These are phyloP conservation scores for Pachypanchax playfairii DNA, from an alignment of 2,113 vertebrate species.

Conservation along the genomic window DNA sequence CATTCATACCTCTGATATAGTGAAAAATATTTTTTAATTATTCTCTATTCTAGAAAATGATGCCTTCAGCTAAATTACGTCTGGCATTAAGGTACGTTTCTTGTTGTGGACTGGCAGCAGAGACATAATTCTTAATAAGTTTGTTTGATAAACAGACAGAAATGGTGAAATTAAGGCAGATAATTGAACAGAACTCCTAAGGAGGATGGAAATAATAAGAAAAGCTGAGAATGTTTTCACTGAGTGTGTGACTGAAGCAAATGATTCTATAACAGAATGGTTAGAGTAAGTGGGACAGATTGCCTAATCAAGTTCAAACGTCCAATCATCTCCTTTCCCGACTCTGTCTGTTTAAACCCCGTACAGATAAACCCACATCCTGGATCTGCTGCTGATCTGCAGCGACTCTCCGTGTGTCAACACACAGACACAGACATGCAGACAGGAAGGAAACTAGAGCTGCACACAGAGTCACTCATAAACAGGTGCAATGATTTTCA, in stretches of 20 bases:
- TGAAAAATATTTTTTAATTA: not conserved
- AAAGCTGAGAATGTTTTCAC: no score
- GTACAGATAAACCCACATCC: conserved; percentile 7
- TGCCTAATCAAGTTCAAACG: conserved; percentile 44
- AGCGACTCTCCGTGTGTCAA: not conserved
- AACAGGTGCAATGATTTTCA: not conserved
- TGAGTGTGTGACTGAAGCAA: conserved; percentile 30
- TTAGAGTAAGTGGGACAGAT: conserved; percentile 42
- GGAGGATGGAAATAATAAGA: conserved; percentile 14
- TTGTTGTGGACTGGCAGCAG: not conserved
- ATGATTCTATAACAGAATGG: conserved; percentile 13
- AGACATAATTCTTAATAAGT: not conserved
- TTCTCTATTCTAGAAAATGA: not conserved
- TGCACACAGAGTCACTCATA: not conserved
- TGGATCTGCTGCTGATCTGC: not conserved
- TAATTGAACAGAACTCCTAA: not conserved
- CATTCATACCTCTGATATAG: not conserved
- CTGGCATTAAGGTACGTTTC: conserved; percentile 3
- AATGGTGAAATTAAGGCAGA: not conserved
- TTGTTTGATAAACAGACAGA: not conserved
- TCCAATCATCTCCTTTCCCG: conserved; percentile 35
- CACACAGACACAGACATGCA: not conserved
- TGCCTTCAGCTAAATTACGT: conserved; percentile 1
- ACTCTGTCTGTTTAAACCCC: conserved; percentile 1
- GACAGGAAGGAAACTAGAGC: not conserved